A percentile compares a stretch with the other conserved stretches of the same genome.
Conservation (phyloP, 1,140 invertebrate species). For the Drosophila athabasca region DNA sequence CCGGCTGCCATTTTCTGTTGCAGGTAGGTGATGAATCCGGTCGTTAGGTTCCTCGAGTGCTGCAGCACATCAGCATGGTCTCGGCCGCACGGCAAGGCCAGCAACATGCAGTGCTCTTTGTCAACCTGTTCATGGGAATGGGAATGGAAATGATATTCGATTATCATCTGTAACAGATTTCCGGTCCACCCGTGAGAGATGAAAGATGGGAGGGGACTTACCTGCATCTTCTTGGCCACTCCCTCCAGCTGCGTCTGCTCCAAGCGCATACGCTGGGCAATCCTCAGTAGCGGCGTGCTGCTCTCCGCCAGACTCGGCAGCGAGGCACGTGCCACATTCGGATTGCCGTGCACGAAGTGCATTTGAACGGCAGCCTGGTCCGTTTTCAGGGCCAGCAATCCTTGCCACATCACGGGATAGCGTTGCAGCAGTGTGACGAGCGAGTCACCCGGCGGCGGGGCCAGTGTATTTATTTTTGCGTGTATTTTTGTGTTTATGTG, state of each 20-base stretch:
- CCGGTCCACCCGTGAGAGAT: too few species aligned
- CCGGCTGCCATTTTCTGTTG: conserved; percentile 98
- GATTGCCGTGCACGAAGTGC: conserved; percentile 98
- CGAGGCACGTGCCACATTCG: conserved; percentile 91
- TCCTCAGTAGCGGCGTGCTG: conserved; percentile 92
- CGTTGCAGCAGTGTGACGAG: conserved; percentile 91
- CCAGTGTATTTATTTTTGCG: too few species aligned
- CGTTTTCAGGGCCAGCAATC: conserved; percentile 96
- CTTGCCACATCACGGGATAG: conserved; percentile 98
- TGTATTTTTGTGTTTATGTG: too few species aligned
- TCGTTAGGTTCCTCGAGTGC: conserved; percentile 94
- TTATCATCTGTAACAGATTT: too few species aligned
- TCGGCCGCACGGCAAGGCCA: conserved; percentile 96
- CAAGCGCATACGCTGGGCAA: conserved; percentile 97
- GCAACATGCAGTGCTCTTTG: conserved; percentile 97
- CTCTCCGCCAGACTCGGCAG: conserved; percentile 91
- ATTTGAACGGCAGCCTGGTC: conserved; percentile 98
- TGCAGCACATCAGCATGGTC: conserved; percentile 96
- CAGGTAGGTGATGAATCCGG: conserved; percentile 97
- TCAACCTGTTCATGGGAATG: conserved; percentile 87
- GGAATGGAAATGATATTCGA: not conserved
- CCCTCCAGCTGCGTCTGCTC: conserved; percentile 97
- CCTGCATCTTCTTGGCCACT: conserved; percentile 97
- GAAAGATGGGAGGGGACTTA: conserved; percentile 83
- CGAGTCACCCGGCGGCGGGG: conserved; percentile 90